phyloP scores from a whole-genome alignment of 2,888 invertebrate genomes.

The Harpagoxenus sublaevis region DNA sequence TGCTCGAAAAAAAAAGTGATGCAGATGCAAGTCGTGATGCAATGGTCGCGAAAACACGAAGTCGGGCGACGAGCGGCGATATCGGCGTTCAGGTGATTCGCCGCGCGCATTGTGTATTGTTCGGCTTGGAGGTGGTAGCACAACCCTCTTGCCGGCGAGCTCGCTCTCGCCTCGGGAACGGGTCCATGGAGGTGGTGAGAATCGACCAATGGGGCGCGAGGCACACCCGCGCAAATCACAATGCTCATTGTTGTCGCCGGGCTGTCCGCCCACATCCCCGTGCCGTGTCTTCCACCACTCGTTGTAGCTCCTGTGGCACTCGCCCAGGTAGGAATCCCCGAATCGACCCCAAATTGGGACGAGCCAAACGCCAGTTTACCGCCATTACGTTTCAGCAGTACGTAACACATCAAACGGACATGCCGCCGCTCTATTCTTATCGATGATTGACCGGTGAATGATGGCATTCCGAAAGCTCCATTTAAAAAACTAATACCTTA shows the following conservation, averaged over 20 bases:
- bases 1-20: neutral
- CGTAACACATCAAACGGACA: neutral
- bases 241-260: conserved; percentile 86
- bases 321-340: conserved; percentile 69
- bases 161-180: conserved; percentile 78
- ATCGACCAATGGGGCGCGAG: conserved; percentile 80
- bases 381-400: neutral
- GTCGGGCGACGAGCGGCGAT: neutral
- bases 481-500: neutral
- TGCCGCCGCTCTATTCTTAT: neutral
- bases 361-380: neutral
- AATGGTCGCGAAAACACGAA: neutral
- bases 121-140: conserved; percentile 76
- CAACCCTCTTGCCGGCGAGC: conserved; percentile 78
- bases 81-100: conserved; percentile 39
- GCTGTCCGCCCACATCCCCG: conserved; percentile 84
- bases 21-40: neutral
- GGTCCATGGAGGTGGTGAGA: conserved; percentile 78
- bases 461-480: neutral
- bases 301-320: conserved; percentile 49
- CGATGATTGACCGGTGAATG: neutral
- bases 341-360: conserved; percentile 19
- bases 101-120: conserved; percentile 84
- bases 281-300: conserved; percentile 73
- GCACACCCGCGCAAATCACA: conserved; percentile 86